A percentile compares a stretch with the other conserved stretches of the same genome.
These are phyloP conservation scores for Gavia stellata DNA, from an alignment of 2,113 vertebrate genomes.

Conservation along the genomic window DNA sequence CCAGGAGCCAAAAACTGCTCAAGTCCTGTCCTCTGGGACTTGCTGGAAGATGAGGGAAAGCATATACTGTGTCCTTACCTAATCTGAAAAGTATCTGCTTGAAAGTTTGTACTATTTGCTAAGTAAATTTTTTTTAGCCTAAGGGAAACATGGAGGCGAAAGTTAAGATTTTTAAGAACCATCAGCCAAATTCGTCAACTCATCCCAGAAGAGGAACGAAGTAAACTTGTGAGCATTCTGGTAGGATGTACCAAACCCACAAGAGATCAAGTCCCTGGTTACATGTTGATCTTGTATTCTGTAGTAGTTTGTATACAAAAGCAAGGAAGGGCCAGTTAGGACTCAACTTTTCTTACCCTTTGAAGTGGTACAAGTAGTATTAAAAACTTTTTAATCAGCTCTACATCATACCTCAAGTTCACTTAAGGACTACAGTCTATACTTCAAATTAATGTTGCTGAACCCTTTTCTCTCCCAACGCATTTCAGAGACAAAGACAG, in stretches of 20 bases:
- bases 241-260: background rate
- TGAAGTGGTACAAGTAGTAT: background rate
- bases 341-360: background rate
- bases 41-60: background rate
- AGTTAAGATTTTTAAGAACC: background rate
- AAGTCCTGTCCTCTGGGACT: background rate
- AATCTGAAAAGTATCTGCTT: slow-evolving; percentile 17
- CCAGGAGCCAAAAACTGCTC: background rate
- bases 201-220: background rate
- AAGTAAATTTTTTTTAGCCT: background rate
- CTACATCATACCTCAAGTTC: background rate
- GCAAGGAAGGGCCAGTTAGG: background rate
- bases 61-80: background rate
- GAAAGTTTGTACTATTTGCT: background rate
- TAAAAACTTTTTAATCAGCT: background rate
- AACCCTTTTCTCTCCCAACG: background rate
- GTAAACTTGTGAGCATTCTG: background rate
- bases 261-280: background rate
- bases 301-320: background rate
- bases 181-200: background rate
- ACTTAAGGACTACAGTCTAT: background rate
- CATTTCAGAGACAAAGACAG: background rate
- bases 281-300: background rate
- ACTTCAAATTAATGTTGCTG: background rate
- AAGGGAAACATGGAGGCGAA: background rate